A percentile compares a stretch with the other conserved stretches of the same genome.
These are phyloP conservation scores for Equus przewalskii DNA, from an alignment of 2,113 vertebrate species.

Conservation along the genomic window DNA sequence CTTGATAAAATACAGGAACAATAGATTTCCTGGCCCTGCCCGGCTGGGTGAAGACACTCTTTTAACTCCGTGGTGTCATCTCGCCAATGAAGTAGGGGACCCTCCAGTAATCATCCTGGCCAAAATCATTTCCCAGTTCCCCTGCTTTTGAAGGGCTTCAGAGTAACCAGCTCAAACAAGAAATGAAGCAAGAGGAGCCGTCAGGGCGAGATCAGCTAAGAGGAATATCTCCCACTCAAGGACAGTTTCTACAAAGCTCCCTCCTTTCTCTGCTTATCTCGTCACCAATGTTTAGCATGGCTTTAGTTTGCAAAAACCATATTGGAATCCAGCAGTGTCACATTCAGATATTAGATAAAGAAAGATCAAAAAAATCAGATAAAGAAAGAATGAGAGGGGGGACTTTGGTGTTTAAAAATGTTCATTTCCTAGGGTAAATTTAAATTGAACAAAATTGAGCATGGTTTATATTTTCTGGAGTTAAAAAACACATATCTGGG, in stretches of 20 bases:
- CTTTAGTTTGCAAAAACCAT: not conserved
- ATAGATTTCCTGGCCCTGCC: slow-evolving; percentile 22
- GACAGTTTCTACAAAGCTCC: not conserved
- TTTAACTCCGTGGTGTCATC: not conserved
- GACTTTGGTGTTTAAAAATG: not conserved
- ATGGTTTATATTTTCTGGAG: not conserved
- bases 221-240: not conserved
- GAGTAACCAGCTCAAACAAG: not conserved
- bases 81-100: not conserved
- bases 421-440: not conserved
- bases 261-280: not conserved
- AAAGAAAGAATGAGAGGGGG: not conserved
- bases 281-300: not conserved
- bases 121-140: not conserved
- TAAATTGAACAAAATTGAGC: not conserved
- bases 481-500: not conserved
- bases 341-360: not conserved
- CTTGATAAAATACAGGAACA: slow-evolving; percentile 43
- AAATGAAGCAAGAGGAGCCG: not conserved
- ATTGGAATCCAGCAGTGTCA: not conserved
- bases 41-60: not conserved
- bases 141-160: not conserved
- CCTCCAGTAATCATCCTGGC: not conserved
- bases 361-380: not conserved
- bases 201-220: not conserved